Conservation (phyloP, 2,113 vertebrate genomes). For the Caranx melampygus region DNA sequence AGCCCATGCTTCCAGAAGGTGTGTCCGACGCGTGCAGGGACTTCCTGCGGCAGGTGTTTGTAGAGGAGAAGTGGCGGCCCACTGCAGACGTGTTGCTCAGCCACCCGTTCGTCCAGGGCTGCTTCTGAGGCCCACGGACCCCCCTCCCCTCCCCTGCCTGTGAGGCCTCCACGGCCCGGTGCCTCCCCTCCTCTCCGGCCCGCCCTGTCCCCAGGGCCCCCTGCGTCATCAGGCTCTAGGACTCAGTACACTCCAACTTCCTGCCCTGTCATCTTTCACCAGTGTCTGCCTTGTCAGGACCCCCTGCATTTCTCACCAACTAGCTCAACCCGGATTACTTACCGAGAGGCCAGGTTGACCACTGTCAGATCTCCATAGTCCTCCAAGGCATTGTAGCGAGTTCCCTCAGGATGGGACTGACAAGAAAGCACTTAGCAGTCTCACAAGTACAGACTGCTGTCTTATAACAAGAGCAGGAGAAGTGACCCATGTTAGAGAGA, state of each 20-base stretch:
- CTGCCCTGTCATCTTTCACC: constrained; percentile 64
- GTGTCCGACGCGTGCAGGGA: constrained; percentile 88
- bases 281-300: constrained; percentile 71
- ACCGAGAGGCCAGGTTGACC: constrained; percentile 48
- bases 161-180: constrained; percentile 28
- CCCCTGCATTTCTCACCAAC: constrained; percentile 52
- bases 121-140: constrained; percentile 81
- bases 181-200: constrained; percentile 52
- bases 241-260: constrained; percentile 54
- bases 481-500: constrained; percentile 31
- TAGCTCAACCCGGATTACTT: constrained; percentile 40
- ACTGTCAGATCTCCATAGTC: constrained; percentile 50
- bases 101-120: constrained; percentile 87
- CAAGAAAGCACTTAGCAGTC: constrained; percentile 58
- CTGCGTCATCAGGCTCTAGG: constrained; percentile 39
- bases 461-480: constrained; percentile 46
- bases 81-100: constrained; percentile 89
- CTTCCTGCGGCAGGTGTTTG: constrained; percentile 91
- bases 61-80: constrained; percentile 92
- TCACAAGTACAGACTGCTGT: constrained; percentile 45
- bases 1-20: constrained; percentile 87
- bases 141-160: constrained; percentile 41
- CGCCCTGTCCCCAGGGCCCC: constrained; percentile 36
- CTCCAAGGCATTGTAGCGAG: constrained; percentile 26
- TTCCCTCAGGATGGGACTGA: constrained; percentile 26